Conservation (phyloP, 1,140 invertebrate genomes). For the Lycorma delicatula region DNA sequence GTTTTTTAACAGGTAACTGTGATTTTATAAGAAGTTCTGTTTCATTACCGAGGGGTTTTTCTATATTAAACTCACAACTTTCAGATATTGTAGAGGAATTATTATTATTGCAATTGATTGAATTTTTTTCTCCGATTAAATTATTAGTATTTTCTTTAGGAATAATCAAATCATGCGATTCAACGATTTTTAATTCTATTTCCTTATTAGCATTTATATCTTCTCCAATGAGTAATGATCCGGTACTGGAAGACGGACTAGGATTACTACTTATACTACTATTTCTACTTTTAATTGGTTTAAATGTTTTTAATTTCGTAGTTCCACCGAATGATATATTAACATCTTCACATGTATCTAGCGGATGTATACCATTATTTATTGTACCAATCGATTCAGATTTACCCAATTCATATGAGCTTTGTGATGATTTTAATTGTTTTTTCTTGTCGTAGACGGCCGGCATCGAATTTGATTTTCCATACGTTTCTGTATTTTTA, state of each 20-base stretch:
- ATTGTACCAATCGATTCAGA: conserved; percentile 24
- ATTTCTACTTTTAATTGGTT: conserved; percentile 28
- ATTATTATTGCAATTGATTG: too few relatives aligned
- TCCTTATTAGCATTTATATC: neutral
- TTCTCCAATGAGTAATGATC: neutral
- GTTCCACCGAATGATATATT: conserved; percentile 56
- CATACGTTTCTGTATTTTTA: conserved; percentile 21
- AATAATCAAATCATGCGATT: neutral
- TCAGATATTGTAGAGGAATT: too few relatives aligned
- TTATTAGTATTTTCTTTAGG: neutral
- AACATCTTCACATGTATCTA: conserved; percentile 51
- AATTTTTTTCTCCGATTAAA: neutral
- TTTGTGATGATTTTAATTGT: conserved; percentile 42
- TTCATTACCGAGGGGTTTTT: too few relatives aligned
- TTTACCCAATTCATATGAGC: conserved; percentile 39
- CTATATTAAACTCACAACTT: too few relatives aligned
- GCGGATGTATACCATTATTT: conserved; percentile 43
- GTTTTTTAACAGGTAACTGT: too few relatives aligned
- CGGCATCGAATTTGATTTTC: conserved; percentile 40
- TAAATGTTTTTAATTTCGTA: conserved; percentile 53
- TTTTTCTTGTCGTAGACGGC: conserved; percentile 43
- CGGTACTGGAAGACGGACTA: conserved; percentile 10
- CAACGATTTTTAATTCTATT: conserved; percentile 3
- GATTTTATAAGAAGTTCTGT: too few relatives aligned
- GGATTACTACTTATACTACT: conserved; percentile 9